Evolutionary conservation across 2,797 vertebrate species (phyloP), one percentile per base, ranked within the genome.

Genomic region (Somateria mollissima): DNA sequence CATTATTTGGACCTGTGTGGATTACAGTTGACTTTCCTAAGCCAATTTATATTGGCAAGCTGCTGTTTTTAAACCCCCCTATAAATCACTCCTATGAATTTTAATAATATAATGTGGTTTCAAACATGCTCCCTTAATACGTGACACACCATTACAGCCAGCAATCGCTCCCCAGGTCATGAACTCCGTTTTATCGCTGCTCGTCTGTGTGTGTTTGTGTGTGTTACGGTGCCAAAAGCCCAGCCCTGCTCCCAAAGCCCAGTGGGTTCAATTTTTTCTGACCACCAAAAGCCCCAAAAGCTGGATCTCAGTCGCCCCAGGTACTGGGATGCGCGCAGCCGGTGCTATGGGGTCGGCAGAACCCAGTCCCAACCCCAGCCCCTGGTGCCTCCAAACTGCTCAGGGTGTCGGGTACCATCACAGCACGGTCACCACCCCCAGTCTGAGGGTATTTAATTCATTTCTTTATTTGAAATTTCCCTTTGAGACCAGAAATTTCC

Each of bases 1-100:
- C 96, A 96, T 97, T 97, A 97, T 97, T 97, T 94, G 94, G 85
- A 94, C 81, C 96, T 74, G 84, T 81, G 89, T 92, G 95, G 95
- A 95, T 96, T 96, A 95, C 88, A 89, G 95, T 95, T 91, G 89
- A 92, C 96, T 95, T 94, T 91, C 67, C 87, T 97, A 94, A 95
- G 94, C 95, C 95, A 90, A 94, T 97, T 97, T 97, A 94, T 96
- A 97, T 97, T 94, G 95, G 95, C 95, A 92, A 96, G 92, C 93
- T 94, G 94, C 91, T 87, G 96, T 81, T 95, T 94, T 95, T 84
- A 96, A 89, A 94, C 67, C 37, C 65, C 86, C 75, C 95, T 92
- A 95, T 97, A 94, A 96, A 96, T 97, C 95, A 95, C 72, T 79
- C 51, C 84, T 75, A 94, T 96, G 96, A 94, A 96, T 96, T 95